Base-by-base conservation (phyloP, 2,113 vertebrate species). In the Anhinga anhinga region DNA sequence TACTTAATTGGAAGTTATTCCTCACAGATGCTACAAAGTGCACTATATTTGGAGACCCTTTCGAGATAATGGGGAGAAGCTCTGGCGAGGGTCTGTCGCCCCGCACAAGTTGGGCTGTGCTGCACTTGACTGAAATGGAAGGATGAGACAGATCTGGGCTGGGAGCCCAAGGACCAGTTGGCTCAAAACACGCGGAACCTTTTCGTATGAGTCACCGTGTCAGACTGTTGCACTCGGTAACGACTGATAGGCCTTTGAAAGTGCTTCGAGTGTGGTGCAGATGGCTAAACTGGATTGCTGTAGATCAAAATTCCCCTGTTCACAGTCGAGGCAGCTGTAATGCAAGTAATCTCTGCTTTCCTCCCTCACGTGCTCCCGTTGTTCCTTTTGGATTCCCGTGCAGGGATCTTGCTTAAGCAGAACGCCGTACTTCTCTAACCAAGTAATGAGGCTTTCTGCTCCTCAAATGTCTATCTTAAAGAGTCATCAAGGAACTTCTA, bases 81-180 rank as follows among this genome's bases (percentile, higher is more conserved):
- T 59, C 22, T 86, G 67, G 9, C 1, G 6, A 55, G 82, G 61
- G 55, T 9, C 72, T 44, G 50, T 13, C 45, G 82, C 52, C 32
- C 7, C 19, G 32, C 70, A 25, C 19, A 4, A 21, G 69, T 7
- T 5, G 8, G 52, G 55, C 80, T 63, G 59, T 44, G 92, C 78
- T 81, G 69, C 67, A 4, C 52, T 80, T 47, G 27, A 9, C 82
- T 40, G 85, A 58, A 80, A 82, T 34, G 74, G 93, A 19, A 90
- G 55, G 82, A 67, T 71, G 95, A 95, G 93, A 40, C 86, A 44
- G 88, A 85, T 86, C 89, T 94, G 89, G 93, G 96, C 93, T 81
- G 80, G 71, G 80, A 96, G 91, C 95, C 93, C 93, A 15, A 45
- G 89, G 14, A 27, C 14, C 89, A 95, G 93, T 55, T 96, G 93